These are phyloP conservation scores for Leptosomus discolor DNA, from an alignment of 2,113 vertebrate genomes.

Conservation along the genomic window DNA sequence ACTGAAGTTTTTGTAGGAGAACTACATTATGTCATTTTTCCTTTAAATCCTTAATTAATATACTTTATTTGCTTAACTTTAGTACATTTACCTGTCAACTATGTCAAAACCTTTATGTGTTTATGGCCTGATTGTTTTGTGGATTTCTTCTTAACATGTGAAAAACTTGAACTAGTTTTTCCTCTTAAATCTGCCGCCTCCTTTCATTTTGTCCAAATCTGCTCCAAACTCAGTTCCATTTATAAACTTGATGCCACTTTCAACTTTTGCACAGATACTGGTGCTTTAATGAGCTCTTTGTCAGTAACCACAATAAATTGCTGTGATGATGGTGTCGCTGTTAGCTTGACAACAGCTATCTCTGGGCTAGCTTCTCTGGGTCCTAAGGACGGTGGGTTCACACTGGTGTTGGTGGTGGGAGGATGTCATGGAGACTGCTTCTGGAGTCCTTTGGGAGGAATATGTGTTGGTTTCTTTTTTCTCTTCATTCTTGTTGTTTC, in stretches of 20 bases:
- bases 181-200: not conserved
- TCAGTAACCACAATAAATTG: not conserved
- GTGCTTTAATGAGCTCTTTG: not conserved
- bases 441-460: not conserved
- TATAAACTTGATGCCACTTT: not conserved
- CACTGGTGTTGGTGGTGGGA: not conserved
- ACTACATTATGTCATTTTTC: not conserved
- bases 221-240: not conserved
- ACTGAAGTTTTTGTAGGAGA: not conserved
- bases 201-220: fast-evolving
- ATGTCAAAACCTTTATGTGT: not conserved
- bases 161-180: not conserved
- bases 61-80: not conserved
- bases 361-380: not conserved
- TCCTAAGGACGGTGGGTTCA: not conserved
- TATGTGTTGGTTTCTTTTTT: not conserved
- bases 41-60: not conserved
- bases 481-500: not conserved
- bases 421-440: not conserved
- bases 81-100: not conserved
- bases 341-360: not conserved
- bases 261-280: not conserved
- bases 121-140: not conserved
- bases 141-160: not conserved
- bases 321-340: not conserved